A percentile compares a stretch with the other conserved stretches of the same genome.
These are phyloP conservation scores for Laspeyria flexula DNA, from an alignment of 2,888 invertebrate genomes.

Conservation along the genomic window DNA sequence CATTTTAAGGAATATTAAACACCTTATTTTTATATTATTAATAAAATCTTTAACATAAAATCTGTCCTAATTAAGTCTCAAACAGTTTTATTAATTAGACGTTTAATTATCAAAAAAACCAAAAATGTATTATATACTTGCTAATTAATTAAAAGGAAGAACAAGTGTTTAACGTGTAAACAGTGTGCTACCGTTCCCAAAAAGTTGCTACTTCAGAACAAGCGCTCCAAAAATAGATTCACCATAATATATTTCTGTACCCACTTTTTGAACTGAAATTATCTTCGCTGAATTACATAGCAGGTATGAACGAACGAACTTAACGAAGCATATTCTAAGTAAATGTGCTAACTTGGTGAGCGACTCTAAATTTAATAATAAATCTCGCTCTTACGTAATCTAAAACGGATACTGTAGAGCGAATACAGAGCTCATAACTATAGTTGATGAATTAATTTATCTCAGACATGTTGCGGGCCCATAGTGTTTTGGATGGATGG, in stretches of 20 bases:
- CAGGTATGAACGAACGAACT: conserved; percentile 16
- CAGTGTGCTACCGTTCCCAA: too few species aligned
- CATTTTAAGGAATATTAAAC: too few species aligned
- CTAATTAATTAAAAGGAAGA: too few species aligned
- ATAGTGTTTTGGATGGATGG: not conserved
- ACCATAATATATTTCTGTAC: conserved; percentile 15
- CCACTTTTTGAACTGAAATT: conserved; percentile 21
- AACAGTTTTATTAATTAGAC: too few species aligned
- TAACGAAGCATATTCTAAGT: conserved; percentile 18
- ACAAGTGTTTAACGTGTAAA: too few species aligned
- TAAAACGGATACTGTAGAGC: not conserved
- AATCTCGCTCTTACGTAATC: not conserved
- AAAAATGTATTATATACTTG: too few species aligned
- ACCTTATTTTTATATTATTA: too few species aligned
- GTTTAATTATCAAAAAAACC: too few species aligned
- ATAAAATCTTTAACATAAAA: too few species aligned
- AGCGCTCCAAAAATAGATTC: too few species aligned
- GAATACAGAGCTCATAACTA: not conserved
- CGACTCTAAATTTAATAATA: not conserved
- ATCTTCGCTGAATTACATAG: conserved; percentile 34
- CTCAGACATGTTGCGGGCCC: not conserved
- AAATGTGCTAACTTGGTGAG: conserved; percentile 20
- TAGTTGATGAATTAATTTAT: not conserved
- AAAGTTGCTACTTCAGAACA: not conserved
- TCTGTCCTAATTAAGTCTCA: too few species aligned